Evolutionary conservation across 1,140 invertebrate species (phyloP), one percentile per base, ranked within the genome.

Genomic region (Drosophila willistoni): DNA sequence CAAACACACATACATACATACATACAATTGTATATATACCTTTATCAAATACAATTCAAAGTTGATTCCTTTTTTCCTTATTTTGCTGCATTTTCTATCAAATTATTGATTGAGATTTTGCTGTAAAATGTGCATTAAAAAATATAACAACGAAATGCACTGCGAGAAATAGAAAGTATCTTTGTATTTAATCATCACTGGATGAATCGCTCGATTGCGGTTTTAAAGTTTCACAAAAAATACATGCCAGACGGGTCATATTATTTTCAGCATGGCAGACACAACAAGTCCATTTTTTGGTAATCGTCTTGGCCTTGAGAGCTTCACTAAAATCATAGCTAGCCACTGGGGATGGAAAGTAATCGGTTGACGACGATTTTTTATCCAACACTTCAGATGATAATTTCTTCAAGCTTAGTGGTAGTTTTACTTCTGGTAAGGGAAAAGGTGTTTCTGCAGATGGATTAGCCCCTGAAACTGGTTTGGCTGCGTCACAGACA

Each of bases 91-190:
- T 77, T 51, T 81, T 67, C 44, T 68, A 75, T 70, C 55, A 75
- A 79, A 81, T 81, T 86, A 86, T 82, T 86, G 82, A 82, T 82
- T 85, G 75, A 33, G 66, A 64, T 64, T 75, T 73, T 47, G 36
- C 61, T 7, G 14, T 22, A 44, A 57, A 51, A 39, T 68, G 1
- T 39, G 10, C 47, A 64, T 59, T 39, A 14, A 36, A 36, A 36
- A 36, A 36, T 39, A 19, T 7, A 36, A 34, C 13, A 10, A 17
- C 3, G 13, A 5, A 5, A 22, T 12, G 9, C 25, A 42, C 19
- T 14, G 39, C 12, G 36, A 62, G 7, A 62, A 62, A 61, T 7
- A 29, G 9, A 41, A 13, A 33, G 6, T 29, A 29, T 29, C 6
- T 29, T 29, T 29, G 29, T 29, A 6, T 6, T 29, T 56, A 56